These are phyloP conservation scores for Sesamia nonagrioides DNA, from an alignment of 1,140 invertebrate species.

Conservation along the genomic window DNA sequence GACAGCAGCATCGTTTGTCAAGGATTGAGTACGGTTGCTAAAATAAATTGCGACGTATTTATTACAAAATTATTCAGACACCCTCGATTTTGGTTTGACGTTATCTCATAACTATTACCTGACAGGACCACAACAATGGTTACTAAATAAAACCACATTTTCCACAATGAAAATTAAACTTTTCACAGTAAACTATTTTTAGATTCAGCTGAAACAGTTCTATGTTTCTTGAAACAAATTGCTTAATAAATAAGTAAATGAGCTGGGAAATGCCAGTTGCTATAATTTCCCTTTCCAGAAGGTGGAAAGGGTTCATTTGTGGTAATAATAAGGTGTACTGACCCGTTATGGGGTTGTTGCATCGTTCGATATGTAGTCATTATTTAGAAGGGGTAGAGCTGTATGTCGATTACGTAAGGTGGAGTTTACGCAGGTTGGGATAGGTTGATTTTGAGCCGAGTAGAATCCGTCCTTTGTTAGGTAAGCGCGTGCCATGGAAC, in stretches of 20 bases:
- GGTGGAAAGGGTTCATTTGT: constrained; percentile 2
- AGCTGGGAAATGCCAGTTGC: constrained; percentile 8
- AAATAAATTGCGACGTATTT: background rate
- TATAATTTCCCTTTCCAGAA: constrained; percentile 19
- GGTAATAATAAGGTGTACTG: constrained; percentile 5
- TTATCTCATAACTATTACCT: background rate
- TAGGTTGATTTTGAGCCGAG: background rate
- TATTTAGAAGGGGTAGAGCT: background rate
- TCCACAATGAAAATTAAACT: background rate
- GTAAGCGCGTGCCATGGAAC: background rate
- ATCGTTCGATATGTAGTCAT: constrained; percentile 26
- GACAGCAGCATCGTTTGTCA: background rate
- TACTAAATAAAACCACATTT: background rate
- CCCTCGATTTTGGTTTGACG: background rate
- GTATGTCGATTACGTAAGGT: background rate
- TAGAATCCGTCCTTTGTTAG: background rate
- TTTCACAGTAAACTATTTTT: background rate
- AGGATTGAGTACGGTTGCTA: background rate
- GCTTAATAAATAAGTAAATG: constrained; percentile 5
- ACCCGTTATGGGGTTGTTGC: constrained; percentile 27
- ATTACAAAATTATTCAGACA: background rate
- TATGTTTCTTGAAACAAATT: constrained; percentile 4
- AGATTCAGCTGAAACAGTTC: background rate
- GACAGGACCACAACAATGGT: background rate
- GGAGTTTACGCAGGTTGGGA: constrained; percentile 6